These are phyloP conservation scores for Asobara japonica DNA, from an alignment of 1,140 invertebrate genomes.

Conservation along the genomic window DNA sequence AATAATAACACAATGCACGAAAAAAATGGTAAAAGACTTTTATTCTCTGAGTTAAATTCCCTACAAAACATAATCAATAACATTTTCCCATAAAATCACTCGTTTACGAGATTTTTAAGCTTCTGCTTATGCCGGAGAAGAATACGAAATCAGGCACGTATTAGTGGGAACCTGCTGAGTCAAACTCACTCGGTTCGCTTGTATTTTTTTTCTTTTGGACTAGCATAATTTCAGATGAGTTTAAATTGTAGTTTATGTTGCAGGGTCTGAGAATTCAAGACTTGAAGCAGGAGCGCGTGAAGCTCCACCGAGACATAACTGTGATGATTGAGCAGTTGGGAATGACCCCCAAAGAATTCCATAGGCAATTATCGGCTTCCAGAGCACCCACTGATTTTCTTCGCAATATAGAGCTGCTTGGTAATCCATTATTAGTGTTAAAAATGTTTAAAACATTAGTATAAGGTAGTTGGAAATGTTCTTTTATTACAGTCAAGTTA, in stretches of 20 bases:
- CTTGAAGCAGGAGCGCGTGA: constrained; percentile 74
- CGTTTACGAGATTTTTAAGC: no score
- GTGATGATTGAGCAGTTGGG: constrained; percentile 68
- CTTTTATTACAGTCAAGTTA: no score
- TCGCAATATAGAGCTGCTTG: constrained; percentile 72
- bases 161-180: no score
- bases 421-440: constrained; percentile 58
- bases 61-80: no score
- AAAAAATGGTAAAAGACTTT: no score
- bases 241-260: constrained; percentile 30
- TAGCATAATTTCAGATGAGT: not conserved
- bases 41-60: no score
- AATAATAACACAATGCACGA: no score
- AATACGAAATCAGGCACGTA: no score
- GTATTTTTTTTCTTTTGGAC: constrained; percentile 18
- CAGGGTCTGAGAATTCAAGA: constrained; percentile 81
- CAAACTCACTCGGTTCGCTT: not conserved
- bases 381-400: constrained; percentile 68
- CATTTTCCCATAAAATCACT: no score
- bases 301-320: constrained; percentile 79
- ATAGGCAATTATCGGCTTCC: constrained; percentile 66
- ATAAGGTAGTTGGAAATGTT: no score
- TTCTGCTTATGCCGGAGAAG: no score
- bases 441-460: no score
- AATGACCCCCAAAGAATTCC: constrained; percentile 62